Percentiles rank a stretch among this genome's conserved stretches.
These are phyloP conservation scores for Netelia inedita DNA, from an alignment of 2,888 invertebrate species.

Conservation along the genomic window DNA sequence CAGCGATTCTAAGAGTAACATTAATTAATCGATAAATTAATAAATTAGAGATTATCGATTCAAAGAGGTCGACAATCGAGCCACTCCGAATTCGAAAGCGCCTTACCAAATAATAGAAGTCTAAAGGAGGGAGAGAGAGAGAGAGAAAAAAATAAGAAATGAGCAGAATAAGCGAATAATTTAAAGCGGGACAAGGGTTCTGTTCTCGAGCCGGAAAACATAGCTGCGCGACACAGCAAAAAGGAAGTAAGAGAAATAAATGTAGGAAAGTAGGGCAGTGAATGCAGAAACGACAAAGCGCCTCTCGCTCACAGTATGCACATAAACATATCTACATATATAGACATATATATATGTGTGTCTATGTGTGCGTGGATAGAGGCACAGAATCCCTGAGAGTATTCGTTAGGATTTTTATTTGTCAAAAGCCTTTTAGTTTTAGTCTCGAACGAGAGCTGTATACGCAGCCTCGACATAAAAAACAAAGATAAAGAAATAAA, in stretches of 20 bases:
- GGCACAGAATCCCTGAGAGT: slow-evolving; percentile 18
- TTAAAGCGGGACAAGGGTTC: slow-evolving; percentile 42
- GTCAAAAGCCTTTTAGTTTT: slow-evolving; percentile 45
- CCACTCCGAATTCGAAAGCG: no score
- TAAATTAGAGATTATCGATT: no score
- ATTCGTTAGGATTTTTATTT: slow-evolving; percentile 23
- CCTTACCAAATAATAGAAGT: no score
- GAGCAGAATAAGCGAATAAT: slow-evolving; percentile 34
- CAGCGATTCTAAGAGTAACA: no score
- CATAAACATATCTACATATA: slow-evolving; percentile 22
- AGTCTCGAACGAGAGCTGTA: slow-evolving; percentile 31
- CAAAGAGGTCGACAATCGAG: no score
- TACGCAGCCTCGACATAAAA: slow-evolving; percentile 25
- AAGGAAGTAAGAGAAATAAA: slow-evolving; percentile 48
- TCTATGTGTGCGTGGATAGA: background rate
- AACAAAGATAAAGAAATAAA: slow-evolving; percentile 1
- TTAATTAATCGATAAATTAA: no score
- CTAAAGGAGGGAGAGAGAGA: background rate
- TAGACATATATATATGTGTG: background rate
- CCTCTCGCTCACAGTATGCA: slow-evolving; percentile 24
- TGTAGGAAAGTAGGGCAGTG: slow-evolving; percentile 56
- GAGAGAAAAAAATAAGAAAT: slow-evolving; percentile 7
- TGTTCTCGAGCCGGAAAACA: slow-evolving; percentile 35
- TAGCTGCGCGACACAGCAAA: slow-evolving; percentile 37
- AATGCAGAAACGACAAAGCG: slow-evolving; percentile 55